phyloP scores from a whole-genome alignment of 2,797 vertebrate species.

The Champsocephalus esox region DNA sequence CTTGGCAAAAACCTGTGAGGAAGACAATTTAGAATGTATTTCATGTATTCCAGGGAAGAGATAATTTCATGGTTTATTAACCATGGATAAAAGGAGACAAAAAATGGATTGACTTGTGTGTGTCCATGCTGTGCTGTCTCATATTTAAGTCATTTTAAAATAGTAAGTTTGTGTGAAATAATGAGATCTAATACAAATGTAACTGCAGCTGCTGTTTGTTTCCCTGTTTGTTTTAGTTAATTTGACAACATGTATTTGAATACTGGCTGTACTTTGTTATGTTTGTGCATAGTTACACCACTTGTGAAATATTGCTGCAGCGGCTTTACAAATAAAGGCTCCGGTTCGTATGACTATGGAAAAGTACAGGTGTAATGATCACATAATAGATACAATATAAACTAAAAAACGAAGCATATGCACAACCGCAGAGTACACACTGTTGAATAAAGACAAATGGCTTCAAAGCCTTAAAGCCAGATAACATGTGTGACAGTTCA shows the following conservation, averaged over 20 bases:
- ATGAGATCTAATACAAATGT: too few species aligned
- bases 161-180: too few species aligned
- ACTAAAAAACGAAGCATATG: neutral
- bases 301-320: neutral
- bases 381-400: neutral
- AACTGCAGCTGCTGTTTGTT: too few species aligned
- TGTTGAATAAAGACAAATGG: neutral
- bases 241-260: neutral
- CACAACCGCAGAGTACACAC: neutral
- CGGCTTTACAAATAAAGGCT: neutral
- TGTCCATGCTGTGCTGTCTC: too few species aligned
- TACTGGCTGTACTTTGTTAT: neutral
- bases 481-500: neutral
- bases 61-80: neutral
- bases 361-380: neutral
- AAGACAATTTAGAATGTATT: neutral
- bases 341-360: neutral
- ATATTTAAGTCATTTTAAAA: too few species aligned
- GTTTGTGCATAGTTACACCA: neutral
- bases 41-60: neutral
- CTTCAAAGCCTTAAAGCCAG: neutral
- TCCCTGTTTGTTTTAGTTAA: too few species aligned
- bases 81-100: neutral
- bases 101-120: neutral
- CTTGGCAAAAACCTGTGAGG: slow-evolving; percentile 51